A percentile compares a stretch with the other conserved stretches of the same genome.
phyloP scores from a whole-genome alignment of 2,113 vertebrate genomes.

The Pseudorectes ferrugineus region DNA sequence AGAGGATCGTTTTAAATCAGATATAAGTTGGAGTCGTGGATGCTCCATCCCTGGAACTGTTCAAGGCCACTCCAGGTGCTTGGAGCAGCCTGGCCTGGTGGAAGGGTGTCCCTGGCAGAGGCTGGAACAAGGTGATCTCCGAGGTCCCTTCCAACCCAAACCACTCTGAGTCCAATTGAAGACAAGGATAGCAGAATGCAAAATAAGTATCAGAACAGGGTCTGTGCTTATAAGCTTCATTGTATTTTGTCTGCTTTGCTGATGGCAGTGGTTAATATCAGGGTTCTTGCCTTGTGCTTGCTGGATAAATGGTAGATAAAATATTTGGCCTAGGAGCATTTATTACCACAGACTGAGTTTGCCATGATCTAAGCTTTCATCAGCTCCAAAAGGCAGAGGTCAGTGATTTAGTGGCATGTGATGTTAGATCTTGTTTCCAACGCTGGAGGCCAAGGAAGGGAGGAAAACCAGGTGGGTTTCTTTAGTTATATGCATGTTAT shows the following conservation, averaged over 20 bases:
- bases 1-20: rapidly evolving
- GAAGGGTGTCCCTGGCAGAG: not conserved
- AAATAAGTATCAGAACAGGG: not conserved
- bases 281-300: not conserved
- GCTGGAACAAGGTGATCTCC: rapidly evolving
- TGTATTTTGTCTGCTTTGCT: not conserved
- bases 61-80: not conserved
- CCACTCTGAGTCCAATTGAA: not conserved
- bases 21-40: not conserved
- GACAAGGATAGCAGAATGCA: not conserved
- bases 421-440: not conserved
- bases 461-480: not conserved
- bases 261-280: not conserved
- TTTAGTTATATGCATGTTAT: not conserved
- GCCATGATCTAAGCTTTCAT: not conserved
- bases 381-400: not conserved
- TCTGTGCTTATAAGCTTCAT: not conserved
- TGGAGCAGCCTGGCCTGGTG: not conserved
- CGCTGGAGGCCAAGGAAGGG: not conserved
- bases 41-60: not conserved
- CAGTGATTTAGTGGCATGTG: not conserved
- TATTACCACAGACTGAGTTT: not conserved
- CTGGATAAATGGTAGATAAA: not conserved
- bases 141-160: not conserved
- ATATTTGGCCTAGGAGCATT: not conserved